Conservation (phyloP, 2,888 invertebrate species). For the Plutella xylostella region DNA sequence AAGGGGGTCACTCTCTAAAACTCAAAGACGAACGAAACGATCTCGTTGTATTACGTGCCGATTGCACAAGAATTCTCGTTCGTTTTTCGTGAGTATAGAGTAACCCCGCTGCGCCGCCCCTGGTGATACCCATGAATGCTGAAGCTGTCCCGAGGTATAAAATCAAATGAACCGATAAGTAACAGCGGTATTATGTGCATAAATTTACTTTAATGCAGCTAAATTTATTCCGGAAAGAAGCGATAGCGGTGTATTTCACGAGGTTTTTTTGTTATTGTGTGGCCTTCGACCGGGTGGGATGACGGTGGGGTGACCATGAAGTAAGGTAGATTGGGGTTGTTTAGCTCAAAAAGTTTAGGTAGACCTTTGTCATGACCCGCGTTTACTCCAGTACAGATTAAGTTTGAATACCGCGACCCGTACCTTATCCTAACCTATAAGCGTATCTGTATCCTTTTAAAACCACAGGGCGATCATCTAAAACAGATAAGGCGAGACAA, state of each 20-base stretch:
- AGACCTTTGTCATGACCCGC: neutral
- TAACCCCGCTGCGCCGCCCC: neutral
- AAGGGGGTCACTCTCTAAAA: too few species aligned
- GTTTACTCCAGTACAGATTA: neutral
- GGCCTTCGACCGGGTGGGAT: slow-evolving; percentile 1
- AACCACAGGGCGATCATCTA: too few species aligned
- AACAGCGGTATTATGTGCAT: slow-evolving; percentile 31
- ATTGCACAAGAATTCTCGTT: too few species aligned
- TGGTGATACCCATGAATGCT: slow-evolving; percentile 4
- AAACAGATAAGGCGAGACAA: too few species aligned
- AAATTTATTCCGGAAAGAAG: slow-evolving; percentile 33
- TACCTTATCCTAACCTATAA: neutral
- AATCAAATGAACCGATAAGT: slow-evolving; percentile 8
- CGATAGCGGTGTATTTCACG: slow-evolving; percentile 15
- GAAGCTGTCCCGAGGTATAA: slow-evolving; percentile 6
- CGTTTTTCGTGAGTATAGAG: too few species aligned
- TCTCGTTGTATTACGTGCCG: too few species aligned
- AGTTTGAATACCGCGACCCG: neutral
- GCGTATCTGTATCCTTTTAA: neutral
- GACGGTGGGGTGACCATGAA: slow-evolving; percentile 2
- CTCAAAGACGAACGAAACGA: too few species aligned
- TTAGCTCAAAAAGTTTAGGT: neutral
- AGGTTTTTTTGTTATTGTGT: slow-evolving; percentile 2
- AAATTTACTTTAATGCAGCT: slow-evolving; percentile 31
- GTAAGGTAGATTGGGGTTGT: neutral